Conservation (phyloP, 2,797 vertebrate genomes). For the Synanceia verrucosa region DNA sequence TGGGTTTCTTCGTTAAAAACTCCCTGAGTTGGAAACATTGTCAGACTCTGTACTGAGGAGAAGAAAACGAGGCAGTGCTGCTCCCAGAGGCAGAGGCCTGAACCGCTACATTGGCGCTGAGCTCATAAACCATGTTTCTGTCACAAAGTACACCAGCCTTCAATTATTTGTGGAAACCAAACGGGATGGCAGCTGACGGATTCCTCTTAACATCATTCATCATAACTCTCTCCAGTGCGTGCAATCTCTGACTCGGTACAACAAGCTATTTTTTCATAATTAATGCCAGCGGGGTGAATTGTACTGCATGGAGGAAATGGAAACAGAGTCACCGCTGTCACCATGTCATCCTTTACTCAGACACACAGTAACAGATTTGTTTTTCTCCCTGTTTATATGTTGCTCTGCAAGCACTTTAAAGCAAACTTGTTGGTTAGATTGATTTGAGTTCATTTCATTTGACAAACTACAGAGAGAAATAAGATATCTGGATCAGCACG, state of each 20-base stretch:
- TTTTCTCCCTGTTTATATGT: constrained; percentile 34
- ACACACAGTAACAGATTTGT: constrained; percentile 33
- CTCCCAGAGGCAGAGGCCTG: constrained; percentile 2
- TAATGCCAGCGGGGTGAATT: constrained; percentile 55
- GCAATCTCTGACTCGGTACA: constrained; percentile 33
- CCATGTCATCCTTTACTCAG: constrained; percentile 46
- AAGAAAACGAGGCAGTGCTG: constrained; percentile 10
- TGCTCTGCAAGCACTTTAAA: constrained; percentile 51
- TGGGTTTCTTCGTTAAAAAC: background rate
- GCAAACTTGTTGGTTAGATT: constrained; percentile 30
- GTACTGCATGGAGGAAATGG: constrained; percentile 40
- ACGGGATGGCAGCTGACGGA: constrained; percentile 47
- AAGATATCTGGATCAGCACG: constrained; percentile 23
- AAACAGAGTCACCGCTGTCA: constrained; percentile 44
- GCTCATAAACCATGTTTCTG: constrained; percentile 64
- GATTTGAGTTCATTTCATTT: constrained; percentile 37
- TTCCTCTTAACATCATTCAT: constrained; percentile 53
- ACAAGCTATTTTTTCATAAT: constrained; percentile 65
- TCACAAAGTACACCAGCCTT: constrained; percentile 52
- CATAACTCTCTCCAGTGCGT: constrained; percentile 29
- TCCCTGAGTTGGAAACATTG: background rate
- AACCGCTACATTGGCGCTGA: constrained; percentile 17
- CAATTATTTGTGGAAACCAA: constrained; percentile 49
- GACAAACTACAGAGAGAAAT: constrained; percentile 37
- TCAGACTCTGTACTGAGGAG: background rate